phyloP scores from a whole-genome alignment of 2,888 invertebrate genomes.

The Coelogynopora nodosa region DNA sequence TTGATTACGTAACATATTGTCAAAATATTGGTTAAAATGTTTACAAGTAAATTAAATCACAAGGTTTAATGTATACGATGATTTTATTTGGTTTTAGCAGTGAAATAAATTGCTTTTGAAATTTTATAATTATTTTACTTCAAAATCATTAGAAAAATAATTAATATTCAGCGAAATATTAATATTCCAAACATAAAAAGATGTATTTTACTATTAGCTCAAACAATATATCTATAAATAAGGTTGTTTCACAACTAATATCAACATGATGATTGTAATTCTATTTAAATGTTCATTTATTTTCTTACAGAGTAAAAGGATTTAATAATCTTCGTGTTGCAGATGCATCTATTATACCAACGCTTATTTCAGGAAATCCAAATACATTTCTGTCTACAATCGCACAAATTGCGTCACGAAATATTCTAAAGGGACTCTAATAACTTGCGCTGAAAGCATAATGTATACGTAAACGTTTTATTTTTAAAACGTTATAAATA shows the following conservation, averaged over 20 bases:
- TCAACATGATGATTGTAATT: too few relatives aligned
- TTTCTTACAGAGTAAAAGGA: neutral
- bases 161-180: too few relatives aligned
- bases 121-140: neutral
- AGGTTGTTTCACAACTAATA: too few relatives aligned
- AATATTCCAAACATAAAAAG: too few relatives aligned
- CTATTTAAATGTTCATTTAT: neutral
- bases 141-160: neutral
- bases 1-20: too few relatives aligned
- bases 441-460: neutral
- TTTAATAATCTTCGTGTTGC: neutral
- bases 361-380: neutral
- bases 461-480: too few relatives aligned
- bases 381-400: neutral
- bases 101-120: neutral
- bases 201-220: too few relatives aligned
- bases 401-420: neutral
- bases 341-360: neutral
- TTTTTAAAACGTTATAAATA: too few relatives aligned
- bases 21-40: neutral
- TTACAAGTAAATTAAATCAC: too few relatives aligned
- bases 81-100: too few relatives aligned
- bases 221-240: too few relatives aligned
- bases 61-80: too few relatives aligned
- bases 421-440: neutral